Base-by-base conservation (phyloP, 2,888 invertebrate species). In the Serripes groenlandicus region DNA sequence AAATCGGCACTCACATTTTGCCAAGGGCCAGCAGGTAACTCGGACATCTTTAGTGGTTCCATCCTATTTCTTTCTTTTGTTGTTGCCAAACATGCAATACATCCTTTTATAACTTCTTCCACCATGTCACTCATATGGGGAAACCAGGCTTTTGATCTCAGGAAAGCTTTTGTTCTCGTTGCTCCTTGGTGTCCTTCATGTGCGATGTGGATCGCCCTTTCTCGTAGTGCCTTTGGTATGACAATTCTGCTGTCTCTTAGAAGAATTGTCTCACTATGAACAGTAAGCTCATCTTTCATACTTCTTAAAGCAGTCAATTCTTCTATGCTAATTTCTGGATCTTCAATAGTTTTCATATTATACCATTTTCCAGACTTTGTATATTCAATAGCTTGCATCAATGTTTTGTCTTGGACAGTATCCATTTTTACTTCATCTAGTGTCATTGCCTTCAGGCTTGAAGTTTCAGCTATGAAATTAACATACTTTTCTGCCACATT, bases 151-250 rank as follows among this genome's bases (percentile, higher is more conserved):
- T 82, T 89, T 34, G 76, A 78, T 35, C 79, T 78, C 7, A 88
- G 35, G 21, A 83, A 79, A 0, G 75, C 66, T 75, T 89, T 91
- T 9, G 86, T 89, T 30, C 70, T 58, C 11, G 70, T 73, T 3
- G 88, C 68, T 11, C 89, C 89, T 72, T 88, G 86, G 56, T 91
- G 90, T 15, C 90, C 49, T 68, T 85, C 83, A 62, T 90, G 90
- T 28, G 84, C 88, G 11, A 90, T 23, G 3, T 75, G 30, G 11
- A 90, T 56, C n/a, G 81, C 85, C 18, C 18, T 11, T 49, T 11
- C 49, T 18, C 49, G 75, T n/a, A 88, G 26, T 23, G 28, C 42
- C 26, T 15, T 64, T 30, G 86, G 77, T 71, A 85, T 49, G 0
- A 87, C 78, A 3, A 85, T 74, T 35, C 62, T 54, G 9, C 60